Conservation (phyloP, 1,140 invertebrate species). For the Brevipalpus yothersi region DNA sequence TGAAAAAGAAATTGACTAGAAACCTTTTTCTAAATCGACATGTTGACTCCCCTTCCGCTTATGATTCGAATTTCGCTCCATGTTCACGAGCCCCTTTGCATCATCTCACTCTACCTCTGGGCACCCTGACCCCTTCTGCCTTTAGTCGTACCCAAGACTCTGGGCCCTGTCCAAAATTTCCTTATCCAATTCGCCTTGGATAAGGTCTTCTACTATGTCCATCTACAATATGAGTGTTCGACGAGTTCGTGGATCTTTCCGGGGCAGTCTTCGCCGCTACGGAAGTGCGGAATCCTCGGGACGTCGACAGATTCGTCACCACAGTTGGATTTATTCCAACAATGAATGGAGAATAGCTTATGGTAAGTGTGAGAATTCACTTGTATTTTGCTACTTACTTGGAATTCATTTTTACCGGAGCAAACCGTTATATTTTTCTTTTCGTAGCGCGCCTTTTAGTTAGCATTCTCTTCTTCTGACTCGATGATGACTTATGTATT, state of each 20-base stretch:
- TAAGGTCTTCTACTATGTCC: background rate
- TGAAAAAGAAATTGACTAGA: no score
- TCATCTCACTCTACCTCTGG: no score
- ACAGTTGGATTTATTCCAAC: slow-evolving; percentile 14
- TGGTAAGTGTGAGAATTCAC: slow-evolving; percentile 11
- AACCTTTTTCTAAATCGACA: no score
- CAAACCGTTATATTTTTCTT: no score
- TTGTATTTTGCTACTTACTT: background rate
- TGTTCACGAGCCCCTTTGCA: no score
- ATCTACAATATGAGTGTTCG: slow-evolving; percentile 13
- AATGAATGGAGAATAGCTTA: slow-evolving; percentile 16
- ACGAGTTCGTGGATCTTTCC: slow-evolving; percentile 14
- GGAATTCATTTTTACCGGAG: background rate
- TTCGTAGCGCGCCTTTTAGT: no score
- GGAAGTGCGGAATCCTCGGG: slow-evolving; percentile 13
- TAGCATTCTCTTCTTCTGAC: no score
- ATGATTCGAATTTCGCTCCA: no score
- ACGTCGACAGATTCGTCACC: slow-evolving; percentile 13
- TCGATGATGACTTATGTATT: no score
- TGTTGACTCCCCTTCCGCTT: no score
- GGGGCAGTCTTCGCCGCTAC: slow-evolving; percentile 14
- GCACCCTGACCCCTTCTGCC: background rate
- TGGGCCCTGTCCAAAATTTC: background rate
- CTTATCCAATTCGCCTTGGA: background rate
- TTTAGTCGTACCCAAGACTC: no score